Conservation (phyloP, 2,113 vertebrate species). For the Forbesichthys papilliferus region DNA sequence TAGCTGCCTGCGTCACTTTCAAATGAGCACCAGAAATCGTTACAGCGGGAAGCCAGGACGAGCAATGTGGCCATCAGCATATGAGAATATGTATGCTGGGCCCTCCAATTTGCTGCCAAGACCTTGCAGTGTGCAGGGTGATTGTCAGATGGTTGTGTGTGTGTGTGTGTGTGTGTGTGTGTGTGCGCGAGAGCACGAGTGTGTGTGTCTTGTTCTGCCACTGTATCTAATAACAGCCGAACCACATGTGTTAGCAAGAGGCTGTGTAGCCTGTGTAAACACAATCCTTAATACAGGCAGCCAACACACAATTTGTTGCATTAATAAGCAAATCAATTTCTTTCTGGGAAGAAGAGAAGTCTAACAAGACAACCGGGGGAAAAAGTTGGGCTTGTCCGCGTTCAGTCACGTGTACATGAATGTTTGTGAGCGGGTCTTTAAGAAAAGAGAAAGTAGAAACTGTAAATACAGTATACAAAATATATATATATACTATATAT, state of each 20-base stretch:
- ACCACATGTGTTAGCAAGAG: slow-evolving; percentile 42
- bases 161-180: slow-evolving; percentile 38
- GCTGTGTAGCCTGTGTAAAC: slow-evolving; percentile 47
- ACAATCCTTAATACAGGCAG: slow-evolving; percentile 47
- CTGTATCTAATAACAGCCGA: slow-evolving; percentile 41
- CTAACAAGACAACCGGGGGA: slow-evolving; percentile 68
- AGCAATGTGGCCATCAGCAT: slow-evolving; percentile 71
- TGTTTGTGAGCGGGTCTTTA: slow-evolving; percentile 1
- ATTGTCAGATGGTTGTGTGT: slow-evolving; percentile 67
- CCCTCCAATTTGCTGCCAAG: slow-evolving; percentile 68
- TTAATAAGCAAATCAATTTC: slow-evolving; percentile 72
- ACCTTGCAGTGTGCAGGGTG: slow-evolving; percentile 59
- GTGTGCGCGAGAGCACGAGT: slow-evolving; percentile 12
- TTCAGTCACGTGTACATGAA: slow-evolving; percentile 16
- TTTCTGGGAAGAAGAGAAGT: slow-evolving; percentile 52
- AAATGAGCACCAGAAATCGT: slow-evolving; percentile 77
- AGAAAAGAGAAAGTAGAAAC: neutral
- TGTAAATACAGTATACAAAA: too few relatives aligned
- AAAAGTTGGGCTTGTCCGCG: slow-evolving; percentile 28
- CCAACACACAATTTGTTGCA: slow-evolving; percentile 59
- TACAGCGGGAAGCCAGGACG: slow-evolving; percentile 67
- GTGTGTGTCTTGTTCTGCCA: slow-evolving; percentile 25
- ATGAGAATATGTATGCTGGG: slow-evolving; percentile 68
- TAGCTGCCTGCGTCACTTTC: slow-evolving; percentile 69
- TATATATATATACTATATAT: too few relatives aligned